Percentiles rank a stretch among this genome's conserved stretches.
These are phyloP conservation scores for Drosophila ogumai DNA, from an alignment of 1,140 invertebrate genomes.

Conservation along the genomic window DNA sequence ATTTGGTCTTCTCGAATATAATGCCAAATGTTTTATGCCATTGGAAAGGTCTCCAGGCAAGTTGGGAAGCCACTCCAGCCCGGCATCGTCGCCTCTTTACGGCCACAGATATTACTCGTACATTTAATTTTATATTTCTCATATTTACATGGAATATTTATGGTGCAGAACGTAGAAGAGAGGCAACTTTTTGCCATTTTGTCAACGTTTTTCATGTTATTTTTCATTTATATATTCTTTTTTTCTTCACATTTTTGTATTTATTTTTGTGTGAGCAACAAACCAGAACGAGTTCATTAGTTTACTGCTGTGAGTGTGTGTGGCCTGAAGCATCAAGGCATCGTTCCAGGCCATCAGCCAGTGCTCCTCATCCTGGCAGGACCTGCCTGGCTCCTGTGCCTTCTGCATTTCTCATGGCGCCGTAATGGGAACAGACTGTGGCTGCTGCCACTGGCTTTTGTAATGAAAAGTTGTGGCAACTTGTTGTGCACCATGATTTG, in stretches of 20 bases:
- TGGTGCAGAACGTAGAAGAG: constrained; percentile 26
- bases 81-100: constrained; percentile 11
- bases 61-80: constrained; percentile 1
- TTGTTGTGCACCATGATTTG: constrained; percentile 58
- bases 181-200: constrained; percentile 55
- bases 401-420: constrained; percentile 37
- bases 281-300: constrained; percentile 71
- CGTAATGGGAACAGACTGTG: constrained; percentile 52
- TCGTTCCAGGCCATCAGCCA: constrained; percentile 43
- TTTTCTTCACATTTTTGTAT: constrained; percentile 3
- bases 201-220: constrained; percentile 40
- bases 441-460: constrained; percentile 46
- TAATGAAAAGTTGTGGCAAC: constrained; percentile 72
- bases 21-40: constrained; percentile 36
- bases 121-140: constrained; percentile 66
- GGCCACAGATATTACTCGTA: constrained; percentile 33
- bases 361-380: constrained; percentile 20
- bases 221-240: constrained; percentile 14
- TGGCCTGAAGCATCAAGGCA: constrained; percentile 38
- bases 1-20: constrained; percentile 14
- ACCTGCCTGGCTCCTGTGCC: constrained; percentile 1
- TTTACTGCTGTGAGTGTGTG: constrained; percentile 45
- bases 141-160: constrained; percentile 63
- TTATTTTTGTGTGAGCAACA: constrained; percentile 35
- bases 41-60: constrained; percentile 6